Evolutionary conservation across 2,888 invertebrate species (phyloP), one percentile per base, ranked within the genome.

Genomic region (Abscondita cerata): DNA sequence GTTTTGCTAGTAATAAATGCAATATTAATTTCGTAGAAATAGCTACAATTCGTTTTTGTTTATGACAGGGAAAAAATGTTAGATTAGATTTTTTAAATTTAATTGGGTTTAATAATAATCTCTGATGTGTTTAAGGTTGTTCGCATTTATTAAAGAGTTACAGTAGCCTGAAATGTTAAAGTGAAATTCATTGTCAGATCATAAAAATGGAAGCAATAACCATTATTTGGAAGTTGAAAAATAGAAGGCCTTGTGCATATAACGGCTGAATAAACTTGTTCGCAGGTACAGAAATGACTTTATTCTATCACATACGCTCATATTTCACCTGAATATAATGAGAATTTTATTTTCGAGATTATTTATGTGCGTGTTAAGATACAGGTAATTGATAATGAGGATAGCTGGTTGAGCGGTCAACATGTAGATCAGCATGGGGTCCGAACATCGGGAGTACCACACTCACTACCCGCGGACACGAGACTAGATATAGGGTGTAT

Each of bases 301-400:
- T 72, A 72, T 71, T 74, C 71, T 72, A 73, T 73, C 73, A 72
- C 75, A 74, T 74, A 72, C 73, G 72, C 70, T 75, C 75, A 75
- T 75, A 75, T 76, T 76, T 76, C 75, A 75, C 72, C 68, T 66
- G 71, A 69, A 68, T 72, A 75, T 76, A 75, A 76, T 75, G 73
- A 76, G 76, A 75, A 74, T 76, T 76, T 75, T 75, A 74, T 74
- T 73, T 72, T 70, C 70, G 70, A 64, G 69, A 73, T 75, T 76
- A 76, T 76, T 76, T 76, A 76, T 76, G 75, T 71, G 66, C 72
- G 71, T 72, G 75, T 74, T 73, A 75, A 75, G 76, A 74, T 76
- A 74, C 72, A 72, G 74, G 74, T 75, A 76, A 76, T 76, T 76
- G 76, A 76, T 75, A 76, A 76, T 75, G 74, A 75, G 70, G 58